A percentile compares a stretch with the other conserved stretches of the same genome.
Evolutionary conservation across 2,888 invertebrate species (phyloP).

Genomic region (Hartigia nigra): DNA sequence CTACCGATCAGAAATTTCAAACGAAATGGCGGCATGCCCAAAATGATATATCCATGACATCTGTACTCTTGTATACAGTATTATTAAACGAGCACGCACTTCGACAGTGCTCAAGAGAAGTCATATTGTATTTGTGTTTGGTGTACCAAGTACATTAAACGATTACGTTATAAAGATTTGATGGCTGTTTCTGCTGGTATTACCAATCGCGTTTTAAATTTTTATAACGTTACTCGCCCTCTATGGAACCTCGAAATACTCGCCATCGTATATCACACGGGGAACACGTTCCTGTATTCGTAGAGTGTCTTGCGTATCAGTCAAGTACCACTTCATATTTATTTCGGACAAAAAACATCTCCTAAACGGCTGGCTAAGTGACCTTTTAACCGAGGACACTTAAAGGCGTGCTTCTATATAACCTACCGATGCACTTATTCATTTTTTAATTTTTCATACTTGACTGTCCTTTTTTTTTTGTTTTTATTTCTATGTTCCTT

Average conservation of each 20-base stretch:
- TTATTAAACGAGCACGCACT: neutral
- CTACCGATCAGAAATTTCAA: neutral
- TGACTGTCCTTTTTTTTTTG: neutral
- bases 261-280: neutral
- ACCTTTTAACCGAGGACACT: constrained; percentile 25
- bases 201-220: neutral
- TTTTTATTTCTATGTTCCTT: neutral
- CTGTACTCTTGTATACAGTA: neutral
- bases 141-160: neutral
- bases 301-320: constrained; percentile 22
- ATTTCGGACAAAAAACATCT: constrained; percentile 38
- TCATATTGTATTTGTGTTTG: neutral
- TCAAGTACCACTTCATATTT: constrained; percentile 37
- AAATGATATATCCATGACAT: neutral
- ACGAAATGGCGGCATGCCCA: neutral
- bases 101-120: neutral
- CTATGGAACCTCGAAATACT: neutral
- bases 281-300: constrained; percentile 30
- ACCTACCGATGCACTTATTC: neutral
- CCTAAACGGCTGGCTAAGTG: constrained; percentile 29
- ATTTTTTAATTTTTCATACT: neutral
- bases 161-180: neutral
- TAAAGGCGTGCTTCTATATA: neutral
- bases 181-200: neutral
- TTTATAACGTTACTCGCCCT: neutral